Percentiles rank a stretch among this genome's conserved stretches.
Evolutionary conservation across 2,888 invertebrate species (phyloP).

Genomic region (Trichogramma evanescens): DNA sequence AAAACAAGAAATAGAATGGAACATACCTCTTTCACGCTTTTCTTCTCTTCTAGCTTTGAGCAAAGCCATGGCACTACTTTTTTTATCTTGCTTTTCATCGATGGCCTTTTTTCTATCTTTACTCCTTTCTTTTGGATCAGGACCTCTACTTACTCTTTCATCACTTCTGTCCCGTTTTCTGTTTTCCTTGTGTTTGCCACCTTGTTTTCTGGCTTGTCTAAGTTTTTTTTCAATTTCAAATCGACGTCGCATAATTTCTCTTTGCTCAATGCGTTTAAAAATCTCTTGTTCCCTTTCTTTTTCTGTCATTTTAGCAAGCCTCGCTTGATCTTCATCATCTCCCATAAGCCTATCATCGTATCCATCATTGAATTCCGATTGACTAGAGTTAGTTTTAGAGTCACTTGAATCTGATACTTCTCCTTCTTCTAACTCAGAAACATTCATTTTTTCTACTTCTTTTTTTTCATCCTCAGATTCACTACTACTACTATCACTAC

Average conservation of each 20-base stretch:
- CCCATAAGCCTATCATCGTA: slow-evolving; percentile 96
- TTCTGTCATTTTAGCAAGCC: slow-evolving; percentile 88
- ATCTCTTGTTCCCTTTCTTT: slow-evolving; percentile 96
- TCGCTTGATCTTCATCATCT: slow-evolving; percentile 87
- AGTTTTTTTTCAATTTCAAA: slow-evolving; percentile 95
- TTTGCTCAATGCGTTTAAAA: slow-evolving; percentile 89
- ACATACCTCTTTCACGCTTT: slow-evolving; percentile 64
- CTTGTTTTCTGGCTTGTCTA: slow-evolving; percentile 72
- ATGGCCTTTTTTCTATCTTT: slow-evolving; percentile 86
- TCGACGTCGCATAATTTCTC: slow-evolving; percentile 87
- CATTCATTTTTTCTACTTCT: slow-evolving; percentile 5
- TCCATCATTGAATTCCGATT: slow-evolving; percentile 92
- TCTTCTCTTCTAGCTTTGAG: slow-evolving; percentile 87
- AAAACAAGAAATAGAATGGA: background rate
- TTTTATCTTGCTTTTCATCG: slow-evolving; percentile 79
- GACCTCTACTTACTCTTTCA: slow-evolving; percentile 49
- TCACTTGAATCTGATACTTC: slow-evolving; percentile 71
- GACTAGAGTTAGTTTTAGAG: slow-evolving; percentile 54
- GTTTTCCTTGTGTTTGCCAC: slow-evolving; percentile 54
- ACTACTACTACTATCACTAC: slow-evolving; percentile 42
- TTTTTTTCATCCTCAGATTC: slow-evolving; percentile 48
- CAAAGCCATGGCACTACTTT: slow-evolving; percentile 89
- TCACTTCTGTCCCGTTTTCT: slow-evolving; percentile 46
- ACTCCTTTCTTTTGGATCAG: slow-evolving; percentile 69
- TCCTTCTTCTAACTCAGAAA: slow-evolving; percentile 77